These are phyloP conservation scores for Sisyra terminalis DNA, from an alignment of 2,888 invertebrate species.

Conservation along the genomic window DNA sequence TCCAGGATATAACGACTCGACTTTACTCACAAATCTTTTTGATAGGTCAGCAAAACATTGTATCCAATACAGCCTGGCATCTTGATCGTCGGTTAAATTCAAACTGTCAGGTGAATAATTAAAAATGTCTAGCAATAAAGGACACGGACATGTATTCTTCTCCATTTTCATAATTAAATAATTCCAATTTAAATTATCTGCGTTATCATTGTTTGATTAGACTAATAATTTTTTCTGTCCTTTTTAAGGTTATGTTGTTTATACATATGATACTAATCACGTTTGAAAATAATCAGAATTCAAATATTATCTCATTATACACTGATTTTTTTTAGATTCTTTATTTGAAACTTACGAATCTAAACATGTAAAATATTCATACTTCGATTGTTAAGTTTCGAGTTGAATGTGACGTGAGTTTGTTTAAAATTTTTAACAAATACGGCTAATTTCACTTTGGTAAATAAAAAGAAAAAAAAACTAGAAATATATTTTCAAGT, in stretches of 20 bases:
- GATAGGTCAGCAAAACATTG: conserved; percentile 76
- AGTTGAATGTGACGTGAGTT: too few species aligned
- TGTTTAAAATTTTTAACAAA: neutral
- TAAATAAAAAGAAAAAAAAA: neutral
- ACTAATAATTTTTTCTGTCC: neutral
- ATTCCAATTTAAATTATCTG: neutral
- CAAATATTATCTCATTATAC: too few species aligned
- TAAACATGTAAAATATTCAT: too few species aligned
- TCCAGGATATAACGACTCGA: conserved; percentile 59
- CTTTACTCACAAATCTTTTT: conserved; percentile 70
- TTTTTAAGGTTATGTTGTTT: neutral
- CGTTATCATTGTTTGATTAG: neutral
- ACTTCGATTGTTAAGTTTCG: too few species aligned
- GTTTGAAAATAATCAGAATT: too few species aligned
- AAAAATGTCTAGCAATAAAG: conserved; percentile 58
- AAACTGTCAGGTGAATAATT: conserved; percentile 84
- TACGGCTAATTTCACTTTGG: neutral
- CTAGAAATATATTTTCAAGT: neutral
- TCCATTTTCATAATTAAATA: conserved; percentile 24
- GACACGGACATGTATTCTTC: conserved; percentile 44
- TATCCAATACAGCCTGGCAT: conserved; percentile 85
- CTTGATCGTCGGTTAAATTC: conserved; percentile 69
- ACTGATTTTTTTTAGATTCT: too few species aligned
- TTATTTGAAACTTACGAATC: too few species aligned
- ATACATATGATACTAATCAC: too few species aligned